phyloP scores from a whole-genome alignment of 2,113 vertebrate species.

The Alouatta palliata region DNA sequence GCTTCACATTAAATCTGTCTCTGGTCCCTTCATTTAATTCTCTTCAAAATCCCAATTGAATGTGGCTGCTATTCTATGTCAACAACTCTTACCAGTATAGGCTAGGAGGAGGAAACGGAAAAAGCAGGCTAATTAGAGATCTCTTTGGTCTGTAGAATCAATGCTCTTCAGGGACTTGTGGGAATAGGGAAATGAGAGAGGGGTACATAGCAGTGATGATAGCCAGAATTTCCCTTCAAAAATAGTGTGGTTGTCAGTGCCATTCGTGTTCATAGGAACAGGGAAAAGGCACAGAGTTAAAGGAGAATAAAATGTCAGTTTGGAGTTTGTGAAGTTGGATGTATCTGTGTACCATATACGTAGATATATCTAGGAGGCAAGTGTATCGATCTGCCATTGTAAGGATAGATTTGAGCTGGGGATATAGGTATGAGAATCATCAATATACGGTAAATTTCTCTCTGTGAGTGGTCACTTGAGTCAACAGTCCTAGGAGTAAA shows the following conservation, averaged over 20 bases:
- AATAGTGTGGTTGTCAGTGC: neutral
- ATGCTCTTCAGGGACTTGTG: neutral
- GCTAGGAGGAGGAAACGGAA: neutral
- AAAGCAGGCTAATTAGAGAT: constrained; percentile 22
- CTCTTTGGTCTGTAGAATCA: neutral
- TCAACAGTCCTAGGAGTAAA: neutral
- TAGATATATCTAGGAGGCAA: neutral
- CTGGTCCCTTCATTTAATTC: neutral
- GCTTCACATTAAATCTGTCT: neutral
- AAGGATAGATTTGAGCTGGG: neutral
- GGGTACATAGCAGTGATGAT: too few species aligned
- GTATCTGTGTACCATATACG: neutral
- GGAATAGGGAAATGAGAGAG: neutral
- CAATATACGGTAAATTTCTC: neutral
- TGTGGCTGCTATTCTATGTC: neutral
- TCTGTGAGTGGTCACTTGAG: neutral
- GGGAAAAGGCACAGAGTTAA: rapidly evolving
- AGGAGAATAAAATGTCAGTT: neutral
- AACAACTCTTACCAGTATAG: neutral
- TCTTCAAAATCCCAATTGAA: constrained; percentile 11
- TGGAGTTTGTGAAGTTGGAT: neutral
- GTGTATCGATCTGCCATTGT: neutral
- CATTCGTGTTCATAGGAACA: neutral
- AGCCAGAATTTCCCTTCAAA: neutral
- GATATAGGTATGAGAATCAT: neutral